A percentile compares a stretch with the other conserved stretches of the same genome.
Conservation (phyloP, 2,797 vertebrate species). For the Notolabrus celidotus region DNA sequence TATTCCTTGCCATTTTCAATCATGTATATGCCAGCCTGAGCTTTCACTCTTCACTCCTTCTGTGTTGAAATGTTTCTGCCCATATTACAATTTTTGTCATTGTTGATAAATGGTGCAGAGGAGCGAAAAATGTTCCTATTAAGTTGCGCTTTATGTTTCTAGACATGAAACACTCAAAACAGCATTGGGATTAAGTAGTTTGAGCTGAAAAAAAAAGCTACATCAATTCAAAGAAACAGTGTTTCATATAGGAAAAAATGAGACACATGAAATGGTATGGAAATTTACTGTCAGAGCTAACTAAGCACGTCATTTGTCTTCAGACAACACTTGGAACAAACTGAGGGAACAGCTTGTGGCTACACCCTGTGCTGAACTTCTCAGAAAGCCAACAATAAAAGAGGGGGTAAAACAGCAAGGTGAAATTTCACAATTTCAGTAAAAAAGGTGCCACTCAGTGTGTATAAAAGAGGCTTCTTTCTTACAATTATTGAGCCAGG, state of each 20-base stretch:
- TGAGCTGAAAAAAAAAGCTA: slow-evolving; percentile 15
- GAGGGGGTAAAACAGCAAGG: slow-evolving; percentile 77
- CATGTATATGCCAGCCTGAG: slow-evolving; percentile 31
- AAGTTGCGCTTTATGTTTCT: slow-evolving; percentile 37
- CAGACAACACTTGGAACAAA: slow-evolving; percentile 73
- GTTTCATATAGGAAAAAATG: slow-evolving; percentile 58
- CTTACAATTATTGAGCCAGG: slow-evolving; percentile 73
- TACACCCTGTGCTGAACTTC: slow-evolving; percentile 78
- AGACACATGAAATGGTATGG: slow-evolving; percentile 69
- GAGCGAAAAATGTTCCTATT: slow-evolving; percentile 45
- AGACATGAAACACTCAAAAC: slow-evolving; percentile 33
- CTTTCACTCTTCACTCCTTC: slow-evolving; percentile 47
- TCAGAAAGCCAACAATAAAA: slow-evolving; percentile 78
- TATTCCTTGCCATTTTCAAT: slow-evolving; percentile 59
- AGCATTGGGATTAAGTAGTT: slow-evolving; percentile 29
- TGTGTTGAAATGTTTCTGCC: slow-evolving; percentile 47
- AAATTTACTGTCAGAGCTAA: slow-evolving; percentile 70
- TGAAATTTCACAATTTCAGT: slow-evolving; percentile 87
- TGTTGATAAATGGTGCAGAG: slow-evolving; percentile 42
- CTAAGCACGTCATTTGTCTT: slow-evolving; percentile 76
- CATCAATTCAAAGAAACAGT: slow-evolving; percentile 33
- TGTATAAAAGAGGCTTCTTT: slow-evolving; percentile 74
- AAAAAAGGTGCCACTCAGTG: slow-evolving; percentile 69
- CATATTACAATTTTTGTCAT: slow-evolving; percentile 55
- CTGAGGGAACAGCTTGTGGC: slow-evolving; percentile 78